A percentile compares a stretch with the other conserved stretches of the same genome.
These are phyloP conservation scores for Amphipyra berbera DNA, from an alignment of 2,888 invertebrate species.

Conservation along the genomic window DNA sequence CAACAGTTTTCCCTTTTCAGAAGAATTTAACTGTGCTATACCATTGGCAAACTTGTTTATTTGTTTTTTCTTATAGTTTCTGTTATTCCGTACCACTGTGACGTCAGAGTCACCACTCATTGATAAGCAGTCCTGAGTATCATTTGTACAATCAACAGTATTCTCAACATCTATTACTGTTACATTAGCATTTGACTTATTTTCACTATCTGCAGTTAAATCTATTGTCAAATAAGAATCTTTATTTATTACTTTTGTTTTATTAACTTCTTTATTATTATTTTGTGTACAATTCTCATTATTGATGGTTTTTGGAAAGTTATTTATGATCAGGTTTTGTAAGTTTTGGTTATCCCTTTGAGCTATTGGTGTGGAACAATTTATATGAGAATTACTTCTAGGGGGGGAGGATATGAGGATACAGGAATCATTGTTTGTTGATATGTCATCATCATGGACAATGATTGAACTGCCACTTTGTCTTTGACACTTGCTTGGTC, in stretches of 20 bases:
- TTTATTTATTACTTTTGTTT: slow-evolving; percentile 72
- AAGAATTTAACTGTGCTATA: slow-evolving; percentile 72
- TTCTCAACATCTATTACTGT: slow-evolving; percentile 71
- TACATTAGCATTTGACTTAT: slow-evolving; percentile 16
- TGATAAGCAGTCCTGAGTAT: slow-evolving; percentile 67
- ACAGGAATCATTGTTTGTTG: slow-evolving; percentile 41
- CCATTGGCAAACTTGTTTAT: slow-evolving; percentile 73
- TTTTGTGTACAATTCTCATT: slow-evolving; percentile 47
- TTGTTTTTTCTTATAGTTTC: slow-evolving; percentile 50
- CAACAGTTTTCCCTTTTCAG: slow-evolving; percentile 74
- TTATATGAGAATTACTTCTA: slow-evolving; percentile 53
- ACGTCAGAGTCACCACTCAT: slow-evolving; percentile 82
- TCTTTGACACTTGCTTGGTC: slow-evolving; percentile 31
- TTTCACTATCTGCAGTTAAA: slow-evolving; percentile 69
- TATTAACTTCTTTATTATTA: slow-evolving; percentile 62
- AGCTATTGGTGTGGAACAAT: slow-evolving; percentile 75
- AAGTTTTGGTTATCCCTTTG: slow-evolving; percentile 37
- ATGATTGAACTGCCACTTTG: slow-evolving; percentile 52
- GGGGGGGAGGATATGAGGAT: slow-evolving; percentile 57
- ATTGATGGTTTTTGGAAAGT: slow-evolving; percentile 47
- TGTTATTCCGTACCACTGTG: slow-evolving; percentile 68
- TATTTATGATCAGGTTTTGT: slow-evolving; percentile 47
- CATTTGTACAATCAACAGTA: slow-evolving; percentile 35
- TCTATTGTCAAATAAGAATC: slow-evolving; percentile 81
- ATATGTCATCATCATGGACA: slow-evolving; percentile 67